phyloP scores from a whole-genome alignment of 2,113 vertebrate genomes.

The Catagonus wagneri region DNA sequence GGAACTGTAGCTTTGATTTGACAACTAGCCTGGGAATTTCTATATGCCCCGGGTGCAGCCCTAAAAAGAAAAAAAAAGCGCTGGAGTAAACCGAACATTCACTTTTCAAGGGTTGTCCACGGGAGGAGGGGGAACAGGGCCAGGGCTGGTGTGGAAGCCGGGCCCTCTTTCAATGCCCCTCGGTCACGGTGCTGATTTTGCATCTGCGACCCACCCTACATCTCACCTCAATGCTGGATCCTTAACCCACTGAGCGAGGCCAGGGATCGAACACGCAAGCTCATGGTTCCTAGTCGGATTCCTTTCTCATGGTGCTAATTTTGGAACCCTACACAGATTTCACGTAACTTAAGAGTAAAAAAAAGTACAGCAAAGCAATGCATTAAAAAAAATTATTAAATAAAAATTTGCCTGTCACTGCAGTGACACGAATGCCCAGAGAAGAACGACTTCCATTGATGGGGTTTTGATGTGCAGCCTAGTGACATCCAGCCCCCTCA shows the following conservation, averaged over 20 bases:
- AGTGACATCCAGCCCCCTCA: rapidly evolving
- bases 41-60: too few species aligned
- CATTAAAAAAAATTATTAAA: background rate
- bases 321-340: background rate
- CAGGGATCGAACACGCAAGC: too few species aligned
- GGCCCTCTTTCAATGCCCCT: background rate
- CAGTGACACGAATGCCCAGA: background rate
- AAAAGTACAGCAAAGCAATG: background rate
- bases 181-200: background rate
- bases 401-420: background rate
- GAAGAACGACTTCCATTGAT: background rate
- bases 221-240: too few species aligned
- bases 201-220: too few species aligned
- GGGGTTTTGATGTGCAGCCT: rapidly evolving
- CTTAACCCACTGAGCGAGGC: too few species aligned
- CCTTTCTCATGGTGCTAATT: background rate
- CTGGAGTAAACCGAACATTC: background rate
- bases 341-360: background rate
- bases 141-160: rapidly evolving
- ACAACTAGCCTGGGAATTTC: too few species aligned
- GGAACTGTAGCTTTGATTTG: too few species aligned
- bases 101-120: too few species aligned
- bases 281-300: too few species aligned
- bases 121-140: rapidly evolving
- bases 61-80: background rate